Evolutionary conservation across 2,113 vertebrate genomes (phyloP).

Genomic region (Aegotheles bennettii): DNA sequence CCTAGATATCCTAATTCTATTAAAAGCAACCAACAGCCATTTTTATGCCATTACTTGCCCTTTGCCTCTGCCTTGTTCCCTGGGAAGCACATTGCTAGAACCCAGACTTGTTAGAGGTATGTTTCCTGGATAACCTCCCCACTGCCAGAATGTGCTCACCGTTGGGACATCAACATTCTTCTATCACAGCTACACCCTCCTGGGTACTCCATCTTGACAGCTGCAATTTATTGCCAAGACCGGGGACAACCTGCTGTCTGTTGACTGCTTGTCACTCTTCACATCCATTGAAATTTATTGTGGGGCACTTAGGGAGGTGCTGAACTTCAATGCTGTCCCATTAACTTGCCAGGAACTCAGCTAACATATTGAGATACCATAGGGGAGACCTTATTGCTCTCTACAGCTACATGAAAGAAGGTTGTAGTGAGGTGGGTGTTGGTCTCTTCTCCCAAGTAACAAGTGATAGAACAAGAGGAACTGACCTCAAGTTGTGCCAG

Average conservation of each 20-base stretch:
- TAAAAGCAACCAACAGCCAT: not conserved
- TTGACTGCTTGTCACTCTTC: not conserved
- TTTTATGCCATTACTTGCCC: not conserved
- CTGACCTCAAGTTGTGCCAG: no score
- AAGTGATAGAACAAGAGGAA: no score
- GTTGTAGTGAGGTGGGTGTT: no score
- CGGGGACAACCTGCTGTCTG: not conserved
- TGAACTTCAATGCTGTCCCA: not conserved
- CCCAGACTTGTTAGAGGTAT: not conserved
- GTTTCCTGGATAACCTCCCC: not conserved
- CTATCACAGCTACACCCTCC: not conserved
- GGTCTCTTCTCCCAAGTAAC: no score
- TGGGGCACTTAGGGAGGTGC: not conserved
- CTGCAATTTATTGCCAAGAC: not conserved
- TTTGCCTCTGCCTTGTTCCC: not conserved
- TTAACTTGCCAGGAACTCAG: not conserved
- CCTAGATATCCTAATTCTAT: not conserved
- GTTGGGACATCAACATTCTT: not conserved
- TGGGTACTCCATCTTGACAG: not conserved
- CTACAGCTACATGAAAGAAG: no score
- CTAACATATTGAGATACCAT: not conserved
- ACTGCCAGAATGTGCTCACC: fast-evolving
- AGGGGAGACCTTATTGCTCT: not conserved
- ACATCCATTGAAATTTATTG: not conserved
- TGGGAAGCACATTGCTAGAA: not conserved